Conservation (phyloP, 2,113 vertebrate genomes). For the Oceanites oceanicus region DNA sequence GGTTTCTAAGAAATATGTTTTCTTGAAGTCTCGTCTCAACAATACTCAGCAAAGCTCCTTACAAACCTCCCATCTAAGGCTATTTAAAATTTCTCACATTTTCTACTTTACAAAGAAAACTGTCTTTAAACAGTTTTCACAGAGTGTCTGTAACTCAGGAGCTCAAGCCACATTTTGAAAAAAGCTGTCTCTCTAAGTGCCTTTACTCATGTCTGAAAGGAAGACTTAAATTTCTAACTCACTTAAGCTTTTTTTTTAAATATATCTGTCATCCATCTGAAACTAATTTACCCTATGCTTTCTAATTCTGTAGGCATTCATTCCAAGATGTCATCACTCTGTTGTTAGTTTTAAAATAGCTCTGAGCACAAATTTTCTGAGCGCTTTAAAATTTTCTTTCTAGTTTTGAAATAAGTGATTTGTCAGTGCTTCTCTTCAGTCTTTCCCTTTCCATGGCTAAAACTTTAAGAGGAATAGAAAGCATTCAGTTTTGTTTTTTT, state of each 20-base stretch:
- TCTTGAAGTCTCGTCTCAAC: background rate
- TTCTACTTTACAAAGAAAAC: background rate
- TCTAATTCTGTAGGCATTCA: background rate
- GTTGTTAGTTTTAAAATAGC: slow-evolving; percentile 24
- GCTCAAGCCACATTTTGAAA: background rate
- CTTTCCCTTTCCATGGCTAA: background rate
- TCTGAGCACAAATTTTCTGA: background rate
- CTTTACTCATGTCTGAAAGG: background rate
- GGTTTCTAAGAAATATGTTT: background rate
- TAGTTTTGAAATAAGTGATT: background rate
- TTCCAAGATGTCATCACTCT: slow-evolving; percentile 45
- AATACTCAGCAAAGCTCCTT: background rate
- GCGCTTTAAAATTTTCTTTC: background rate
- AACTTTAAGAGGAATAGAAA: background rate
- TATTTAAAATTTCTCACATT: background rate
- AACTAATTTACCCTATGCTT: slow-evolving; percentile 3
- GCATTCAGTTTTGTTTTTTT: background rate
- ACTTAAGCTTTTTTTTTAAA: background rate
- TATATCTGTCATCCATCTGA: slow-evolving; percentile 13
- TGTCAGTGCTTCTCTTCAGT: background rate
- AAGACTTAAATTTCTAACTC: slow-evolving; percentile 2
- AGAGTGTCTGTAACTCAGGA: background rate
- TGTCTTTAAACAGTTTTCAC: background rate
- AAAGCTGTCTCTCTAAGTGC: background rate
- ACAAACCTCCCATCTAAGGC: background rate